Conservation (phyloP, 2,888 invertebrate genomes). For the Euclidia mi region DNA sequence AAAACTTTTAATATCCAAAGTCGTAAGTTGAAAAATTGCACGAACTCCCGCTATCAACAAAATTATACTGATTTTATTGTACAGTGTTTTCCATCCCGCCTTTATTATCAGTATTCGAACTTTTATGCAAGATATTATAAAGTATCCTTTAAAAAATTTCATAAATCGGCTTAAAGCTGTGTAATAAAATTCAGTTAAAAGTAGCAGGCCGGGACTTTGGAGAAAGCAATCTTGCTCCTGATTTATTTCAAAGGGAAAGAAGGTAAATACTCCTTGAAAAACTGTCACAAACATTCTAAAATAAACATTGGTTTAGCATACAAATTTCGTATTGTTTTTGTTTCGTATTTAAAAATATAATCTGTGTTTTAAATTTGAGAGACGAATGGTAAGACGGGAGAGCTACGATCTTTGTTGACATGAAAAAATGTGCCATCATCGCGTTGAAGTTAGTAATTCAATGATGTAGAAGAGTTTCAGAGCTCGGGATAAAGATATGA, state of each 20-base stretch:
- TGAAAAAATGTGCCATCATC: constrained; percentile 40
- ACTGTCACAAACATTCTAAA: constrained; percentile 26
- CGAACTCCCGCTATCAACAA: constrained; percentile 65
- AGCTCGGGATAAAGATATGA: constrained; percentile 47
- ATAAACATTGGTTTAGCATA: constrained; percentile 40
- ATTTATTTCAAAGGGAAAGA: constrained; percentile 25
- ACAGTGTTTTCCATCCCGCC: constrained; percentile 53
- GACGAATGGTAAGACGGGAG: neutral
- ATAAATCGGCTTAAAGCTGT: constrained; percentile 61
- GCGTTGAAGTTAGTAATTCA: constrained; percentile 42
- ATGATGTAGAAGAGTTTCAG: constrained; percentile 38
- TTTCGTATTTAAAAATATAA: constrained; percentile 30
- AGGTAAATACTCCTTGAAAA: constrained; percentile 18
- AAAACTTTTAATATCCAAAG: constrained; percentile 61
- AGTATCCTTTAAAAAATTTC: constrained; percentile 58
- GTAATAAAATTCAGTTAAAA: constrained; percentile 48
- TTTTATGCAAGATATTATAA: constrained; percentile 45
- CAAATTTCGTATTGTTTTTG: constrained; percentile 30
- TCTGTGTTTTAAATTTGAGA: constrained; percentile 2
- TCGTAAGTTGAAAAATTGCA: constrained; percentile 47
- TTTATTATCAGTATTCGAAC: constrained; percentile 69
- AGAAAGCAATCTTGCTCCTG: constrained; percentile 12
- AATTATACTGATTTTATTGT: constrained; percentile 73
- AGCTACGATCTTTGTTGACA: constrained; percentile 26
- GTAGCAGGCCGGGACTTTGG: constrained; percentile 26